Evolutionary conservation across 2,113 vertebrate genomes (phyloP).

Genomic region (Periophthalmodon schlosseri): DNA sequence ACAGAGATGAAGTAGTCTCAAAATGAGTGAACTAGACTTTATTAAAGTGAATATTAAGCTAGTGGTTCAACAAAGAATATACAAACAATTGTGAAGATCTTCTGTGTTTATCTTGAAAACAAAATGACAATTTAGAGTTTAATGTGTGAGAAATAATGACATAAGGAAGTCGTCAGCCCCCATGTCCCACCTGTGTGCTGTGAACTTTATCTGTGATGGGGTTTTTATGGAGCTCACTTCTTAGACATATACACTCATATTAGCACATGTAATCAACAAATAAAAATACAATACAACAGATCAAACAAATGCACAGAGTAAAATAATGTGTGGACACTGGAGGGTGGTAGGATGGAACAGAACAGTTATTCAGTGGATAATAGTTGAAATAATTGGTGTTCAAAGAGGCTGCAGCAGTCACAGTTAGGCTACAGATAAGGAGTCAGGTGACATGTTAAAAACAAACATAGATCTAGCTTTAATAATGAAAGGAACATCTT

Average conservation of each 20-base stretch:
- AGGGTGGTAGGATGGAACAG: not conserved
- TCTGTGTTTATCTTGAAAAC: not conserved
- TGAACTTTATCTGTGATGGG: not conserved
- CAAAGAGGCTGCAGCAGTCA: not conserved
- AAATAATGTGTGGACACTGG: conserved; percentile 11
- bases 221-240: not conserved
- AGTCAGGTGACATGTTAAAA: not conserved
- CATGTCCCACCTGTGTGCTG: not conserved
- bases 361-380: not conserved
- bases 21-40: conserved; percentile 64
- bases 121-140: not conserved
- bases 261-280: not conserved
- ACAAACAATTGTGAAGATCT: conserved; percentile 49
- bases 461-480: not conserved
- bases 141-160: conserved; percentile 18
- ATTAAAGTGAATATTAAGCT: conserved; percentile 62
- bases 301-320: conserved; percentile 5
- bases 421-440: not conserved
- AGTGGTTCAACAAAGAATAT: conserved; percentile 70
- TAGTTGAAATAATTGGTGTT: not conserved
- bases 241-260: conserved; percentile 1
- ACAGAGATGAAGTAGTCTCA: not conserved
- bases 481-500: not conserved
- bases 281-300: not conserved
- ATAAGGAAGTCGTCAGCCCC: not conserved